Base-by-base conservation (phyloP, 2,113 vertebrate genomes). In the Amphiprion ocellaris region DNA sequence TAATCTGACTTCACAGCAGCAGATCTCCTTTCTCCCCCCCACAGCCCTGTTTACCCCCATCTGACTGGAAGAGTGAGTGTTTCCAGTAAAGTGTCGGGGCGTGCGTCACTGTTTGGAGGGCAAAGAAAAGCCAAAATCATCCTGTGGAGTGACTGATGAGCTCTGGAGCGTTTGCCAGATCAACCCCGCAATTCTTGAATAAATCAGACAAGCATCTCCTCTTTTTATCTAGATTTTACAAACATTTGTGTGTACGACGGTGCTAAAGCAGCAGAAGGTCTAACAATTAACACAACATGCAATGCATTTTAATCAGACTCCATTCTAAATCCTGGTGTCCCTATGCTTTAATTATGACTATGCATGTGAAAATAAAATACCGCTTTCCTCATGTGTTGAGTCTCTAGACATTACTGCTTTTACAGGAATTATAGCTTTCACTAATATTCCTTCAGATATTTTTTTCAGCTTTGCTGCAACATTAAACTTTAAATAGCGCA, bases 21-120 rank as follows among this genome's bases (percentile, higher is more conserved):
- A 41, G 11, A 66, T 54, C 70, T 49, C 26, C 62, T 70, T 52
- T 54, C 73, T 47, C 49, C 30, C 23, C 33, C 7, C 33, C 8
- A 2, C 8, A 7, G 19, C 49, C 67, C 46, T 1, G 4, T 76
- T 72, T 28, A 59, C 47, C 55, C 15, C 59, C 37, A 5, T 60
- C 52, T 75, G 67, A 71, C 81, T 70, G 76, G 72, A 93, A 88
- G 80, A 77, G 46, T 47, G 69, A 74, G 50, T 41, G 63, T 61
- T 87, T 92, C 83, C 88, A 79, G 81, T 74, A 87, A 85, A 71
- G 75, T 28, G 44, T 33, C 11, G 0, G 10, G 12, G 23, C 44
- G 41, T 87, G 75, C 68, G 84, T 88, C 83, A 90, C 82, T 53
- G 41, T 82, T 85, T 90, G 82, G 41, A 54, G 23, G 75, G 52